Base-by-base conservation (phyloP, 2,797 vertebrate species). In the Aulostomus chinensis region DNA sequence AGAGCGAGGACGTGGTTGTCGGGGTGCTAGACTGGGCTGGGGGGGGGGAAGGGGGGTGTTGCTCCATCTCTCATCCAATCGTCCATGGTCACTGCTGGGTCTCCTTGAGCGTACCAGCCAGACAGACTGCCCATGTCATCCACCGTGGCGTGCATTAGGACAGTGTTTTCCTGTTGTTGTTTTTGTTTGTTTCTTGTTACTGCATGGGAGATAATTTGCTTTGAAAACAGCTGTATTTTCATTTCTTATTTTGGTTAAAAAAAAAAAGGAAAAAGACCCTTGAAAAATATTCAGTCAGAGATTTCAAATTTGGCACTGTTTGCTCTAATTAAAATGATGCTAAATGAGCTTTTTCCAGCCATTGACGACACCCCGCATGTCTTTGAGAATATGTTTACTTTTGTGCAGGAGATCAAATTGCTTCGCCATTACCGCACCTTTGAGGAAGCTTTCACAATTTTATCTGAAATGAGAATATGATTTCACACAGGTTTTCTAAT, bases 401-500 rank as follows among this genome's bases (percentile, higher is more conserved):
- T 85, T 88, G 52, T 79, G 67, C 76, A 28, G 46, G 55, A 79
- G 76, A 88, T 87, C 86, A 88, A 89, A 91, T 90, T 87, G 85
- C 76, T 86, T 90, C 85, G 79, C 75, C 76, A 84, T 86, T 80
- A 87, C 72, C 17, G 51, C 75, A 61, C 74, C 82, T 84, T 84
- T 83, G 83, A 82, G 78, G 67, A 75, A 68, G 76, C 62, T 81
- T 81, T 86, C 72, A 81, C 81, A 81, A 80, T 89, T 88, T 88
- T 58, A 80, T 78, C 73, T 76, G 73, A 85, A 87, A 79, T 82
- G 81, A 83, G 74, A 86, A 83, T 80, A 80, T 83, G 86, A 87
- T 86, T 86, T 88, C 74, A 83, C 83, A 76, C 76, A 60, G 76
- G 72, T 79, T 89, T 85, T 88, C 64, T 87, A 86, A 90, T 91